A percentile compares a stretch with the other conserved stretches of the same genome.
These are phyloP conservation scores for Buphagus erythrorhynchus DNA, from an alignment of 2,797 vertebrate genomes.

Conservation along the genomic window DNA sequence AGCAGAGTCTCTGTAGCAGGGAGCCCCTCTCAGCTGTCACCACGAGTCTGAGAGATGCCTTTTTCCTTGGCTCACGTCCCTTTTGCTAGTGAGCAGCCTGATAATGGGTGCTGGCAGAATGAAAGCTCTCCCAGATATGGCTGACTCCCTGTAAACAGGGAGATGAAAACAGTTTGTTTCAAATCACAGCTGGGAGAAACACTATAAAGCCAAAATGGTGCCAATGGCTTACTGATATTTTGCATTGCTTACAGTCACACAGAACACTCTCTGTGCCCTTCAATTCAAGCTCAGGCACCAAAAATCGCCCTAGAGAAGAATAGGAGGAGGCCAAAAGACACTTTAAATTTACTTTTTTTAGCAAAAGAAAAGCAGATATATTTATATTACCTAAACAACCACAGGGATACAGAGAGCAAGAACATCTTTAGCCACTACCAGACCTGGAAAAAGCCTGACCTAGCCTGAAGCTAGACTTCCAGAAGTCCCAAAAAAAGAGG, in stretches of 20 bases:
- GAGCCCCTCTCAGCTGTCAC: slow-evolving; percentile 30
- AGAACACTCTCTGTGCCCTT: background rate
- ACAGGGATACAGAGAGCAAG: background rate
- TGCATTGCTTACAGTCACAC: background rate
- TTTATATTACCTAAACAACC: background rate
- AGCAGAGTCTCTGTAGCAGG: background rate
- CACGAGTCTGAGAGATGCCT: background rate
- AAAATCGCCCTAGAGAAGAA: background rate
- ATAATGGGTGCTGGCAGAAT: background rate
- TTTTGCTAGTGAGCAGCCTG: background rate
- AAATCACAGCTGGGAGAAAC: background rate
- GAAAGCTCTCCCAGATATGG: background rate
- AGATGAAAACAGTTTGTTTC: slow-evolving; percentile 40
- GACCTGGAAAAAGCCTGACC: background rate
- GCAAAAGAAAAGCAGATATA: background rate
- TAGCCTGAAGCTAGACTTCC: background rate
- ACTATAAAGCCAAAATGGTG: background rate
- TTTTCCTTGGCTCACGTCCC: background rate
- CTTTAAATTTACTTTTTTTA: background rate
- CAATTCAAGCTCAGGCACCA: background rate
- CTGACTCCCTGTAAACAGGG: slow-evolving; percentile 3
- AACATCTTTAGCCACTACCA: background rate
- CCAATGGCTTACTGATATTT: background rate
- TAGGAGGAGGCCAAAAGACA: background rate
- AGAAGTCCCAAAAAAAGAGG: background rate